Evolutionary conservation across 2,888 invertebrate species (phyloP).

Genomic region (Cacoxenus indagator): DNA sequence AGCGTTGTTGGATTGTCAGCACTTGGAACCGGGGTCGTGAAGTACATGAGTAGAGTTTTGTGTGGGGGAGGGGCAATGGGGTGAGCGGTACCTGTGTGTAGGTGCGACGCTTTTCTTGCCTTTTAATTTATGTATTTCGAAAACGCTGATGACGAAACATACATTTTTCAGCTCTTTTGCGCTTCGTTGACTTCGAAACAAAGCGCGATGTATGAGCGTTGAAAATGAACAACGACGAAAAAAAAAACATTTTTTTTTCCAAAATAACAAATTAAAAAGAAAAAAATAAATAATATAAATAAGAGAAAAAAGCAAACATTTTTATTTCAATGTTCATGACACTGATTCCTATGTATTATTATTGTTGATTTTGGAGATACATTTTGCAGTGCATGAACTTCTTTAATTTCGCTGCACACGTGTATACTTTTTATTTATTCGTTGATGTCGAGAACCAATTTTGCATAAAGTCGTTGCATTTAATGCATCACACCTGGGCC

Average conservation of each 20-base stretch:
- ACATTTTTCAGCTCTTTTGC: constrained; percentile 62
- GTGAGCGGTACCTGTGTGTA: not conserved
- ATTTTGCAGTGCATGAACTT: no score
- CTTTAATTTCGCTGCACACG: not conserved
- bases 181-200: constrained; percentile 56
- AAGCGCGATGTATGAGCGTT: constrained; percentile 1
- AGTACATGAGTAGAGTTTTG: not conserved
- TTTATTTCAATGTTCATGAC: constrained; percentile 49
- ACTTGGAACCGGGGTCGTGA: no score
- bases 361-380: constrained; percentile 45
- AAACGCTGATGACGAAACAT: constrained; percentile 58
- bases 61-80: no score
- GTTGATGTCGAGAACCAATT: no score
- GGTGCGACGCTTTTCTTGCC: constrained; percentile 18
- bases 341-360: constrained; percentile 51
- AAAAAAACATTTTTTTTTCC: not conserved
- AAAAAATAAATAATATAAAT: constrained; percentile 22
- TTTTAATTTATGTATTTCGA: constrained; percentile 22
- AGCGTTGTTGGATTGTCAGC: not conserved
- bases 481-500: constrained; percentile 12
- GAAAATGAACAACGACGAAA: constrained; percentile 7
- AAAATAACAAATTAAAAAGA: constrained; percentile 51
- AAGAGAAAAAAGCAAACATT: constrained; percentile 29
- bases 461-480: not conserved
- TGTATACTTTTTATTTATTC: no score